Conservation (phyloP, 2,888 invertebrate genomes). For the Harpagoxenus sublaevis region DNA sequence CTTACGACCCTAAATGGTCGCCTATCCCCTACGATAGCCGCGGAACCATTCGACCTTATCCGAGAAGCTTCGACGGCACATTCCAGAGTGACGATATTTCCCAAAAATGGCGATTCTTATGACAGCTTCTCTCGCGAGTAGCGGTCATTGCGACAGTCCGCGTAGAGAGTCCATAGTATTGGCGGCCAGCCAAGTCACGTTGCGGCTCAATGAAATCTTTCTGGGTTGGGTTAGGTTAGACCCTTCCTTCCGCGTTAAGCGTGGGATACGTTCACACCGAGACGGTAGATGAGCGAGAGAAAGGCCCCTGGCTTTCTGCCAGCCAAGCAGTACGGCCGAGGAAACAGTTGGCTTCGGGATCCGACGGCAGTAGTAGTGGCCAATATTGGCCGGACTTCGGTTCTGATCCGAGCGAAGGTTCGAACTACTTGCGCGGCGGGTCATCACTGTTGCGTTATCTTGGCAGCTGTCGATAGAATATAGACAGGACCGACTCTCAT, state of each 20-base stretch:
- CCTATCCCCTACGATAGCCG: constrained; percentile 30
- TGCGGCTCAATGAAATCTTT: constrained; percentile 85
- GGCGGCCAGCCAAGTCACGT: constrained; percentile 83
- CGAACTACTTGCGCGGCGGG: constrained; percentile 57
- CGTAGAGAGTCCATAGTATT: constrained; percentile 81
- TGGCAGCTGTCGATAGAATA: constrained; percentile 58
- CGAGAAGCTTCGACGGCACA: constrained; percentile 26
- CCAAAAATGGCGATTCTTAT: constrained; percentile 46
- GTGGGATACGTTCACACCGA: constrained; percentile 82
- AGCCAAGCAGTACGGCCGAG: constrained; percentile 69
- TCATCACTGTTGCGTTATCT: constrained; percentile 34
- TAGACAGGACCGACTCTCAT: constrained; percentile 42
- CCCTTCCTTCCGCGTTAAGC: constrained; percentile 81
- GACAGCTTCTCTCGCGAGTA: constrained; percentile 58
- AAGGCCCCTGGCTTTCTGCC: constrained; percentile 78
- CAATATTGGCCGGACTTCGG: constrained; percentile 78
- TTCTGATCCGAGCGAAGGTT: constrained; percentile 58
- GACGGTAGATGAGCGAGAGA: constrained; percentile 61
- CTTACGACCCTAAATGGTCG: constrained; percentile 17
- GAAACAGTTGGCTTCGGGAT: constrained; percentile 68
- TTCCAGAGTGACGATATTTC: constrained; percentile 31
- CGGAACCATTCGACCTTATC: constrained; percentile 43
- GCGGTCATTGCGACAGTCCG: constrained; percentile 76
- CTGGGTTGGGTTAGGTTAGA: constrained; percentile 83
- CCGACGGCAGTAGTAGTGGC: constrained; percentile 78